These are phyloP conservation scores for Anoplophora glabripennis DNA, from an alignment of 1,140 invertebrate genomes.

Conservation along the genomic window DNA sequence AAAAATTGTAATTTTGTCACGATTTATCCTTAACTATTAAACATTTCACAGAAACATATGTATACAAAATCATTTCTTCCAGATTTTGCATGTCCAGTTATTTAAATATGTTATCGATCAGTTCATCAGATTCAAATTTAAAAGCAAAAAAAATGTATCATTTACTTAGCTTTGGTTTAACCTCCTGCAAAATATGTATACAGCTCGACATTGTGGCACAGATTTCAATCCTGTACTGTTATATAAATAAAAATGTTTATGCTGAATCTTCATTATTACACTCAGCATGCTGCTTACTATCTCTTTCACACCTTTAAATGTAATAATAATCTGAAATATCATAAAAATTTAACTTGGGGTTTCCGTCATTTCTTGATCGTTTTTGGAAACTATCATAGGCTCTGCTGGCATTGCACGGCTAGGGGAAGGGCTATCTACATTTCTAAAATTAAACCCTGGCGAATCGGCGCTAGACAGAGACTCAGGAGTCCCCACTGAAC, in stretches of 20 bases:
- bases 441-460: constrained; percentile 55
- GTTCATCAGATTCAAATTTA: no score
- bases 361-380: constrained; percentile 48
- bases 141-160: no score
- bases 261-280: not conserved
- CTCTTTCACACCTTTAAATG: not conserved
- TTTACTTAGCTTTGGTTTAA: no score
- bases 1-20: no score
- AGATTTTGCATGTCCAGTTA: no score
- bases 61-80: no score
- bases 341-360: constrained; percentile 42
- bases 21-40: no score
- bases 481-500: constrained; percentile 60
- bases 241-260: not conserved
- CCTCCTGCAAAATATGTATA: no score
- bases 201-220: no score
- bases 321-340: not conserved
- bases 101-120: no score
- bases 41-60: no score
- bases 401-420: constrained; percentile 46
- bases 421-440: constrained; percentile 55
- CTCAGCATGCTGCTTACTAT: not conserved
- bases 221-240: not conserved
- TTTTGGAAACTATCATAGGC: constrained; percentile 47
- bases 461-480: constrained; percentile 61